Percentiles rank a stretch among this genome's conserved stretches.
phyloP scores from a whole-genome alignment of 2,113 vertebrate genomes.

The Nycticebus coucang region DNA sequence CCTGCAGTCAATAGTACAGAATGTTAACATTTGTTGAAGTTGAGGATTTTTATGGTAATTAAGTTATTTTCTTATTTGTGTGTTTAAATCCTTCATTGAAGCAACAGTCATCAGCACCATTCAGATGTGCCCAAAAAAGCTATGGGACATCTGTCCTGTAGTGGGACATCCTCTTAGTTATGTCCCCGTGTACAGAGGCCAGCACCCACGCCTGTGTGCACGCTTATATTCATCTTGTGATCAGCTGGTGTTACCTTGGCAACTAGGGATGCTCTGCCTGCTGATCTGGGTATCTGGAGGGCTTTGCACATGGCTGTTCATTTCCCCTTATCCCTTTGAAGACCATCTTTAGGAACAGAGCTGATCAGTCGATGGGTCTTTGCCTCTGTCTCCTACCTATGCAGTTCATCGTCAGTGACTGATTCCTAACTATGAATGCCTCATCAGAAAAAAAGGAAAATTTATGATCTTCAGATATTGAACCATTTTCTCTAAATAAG shows the following conservation, averaged over 20 bases:
- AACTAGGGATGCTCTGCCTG: background rate
- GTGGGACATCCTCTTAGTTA: no score
- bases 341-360: background rate
- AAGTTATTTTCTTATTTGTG: background rate
- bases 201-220: background rate
- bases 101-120: background rate
- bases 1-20: background rate
- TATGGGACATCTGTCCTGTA: background rate
- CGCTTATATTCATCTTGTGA: background rate
- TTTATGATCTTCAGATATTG: background rate
- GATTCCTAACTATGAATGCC: constrained; percentile 24
- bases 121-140: background rate
- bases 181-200: background rate
- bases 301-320: background rate
- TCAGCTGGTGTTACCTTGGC: constrained; percentile 38
- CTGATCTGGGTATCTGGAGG: background rate
- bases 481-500: constrained; percentile 36
- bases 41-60: background rate
- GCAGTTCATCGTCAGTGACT: constrained; percentile 20
- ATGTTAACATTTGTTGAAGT: background rate
- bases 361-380: background rate
- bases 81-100: background rate
- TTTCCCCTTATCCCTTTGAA: constrained; percentile 21
- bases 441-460: constrained; percentile 55
- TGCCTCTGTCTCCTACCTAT: background rate